Evolutionary conservation across 2,888 invertebrate species (phyloP).

Genomic region (Frankliniella intonsa): DNA sequence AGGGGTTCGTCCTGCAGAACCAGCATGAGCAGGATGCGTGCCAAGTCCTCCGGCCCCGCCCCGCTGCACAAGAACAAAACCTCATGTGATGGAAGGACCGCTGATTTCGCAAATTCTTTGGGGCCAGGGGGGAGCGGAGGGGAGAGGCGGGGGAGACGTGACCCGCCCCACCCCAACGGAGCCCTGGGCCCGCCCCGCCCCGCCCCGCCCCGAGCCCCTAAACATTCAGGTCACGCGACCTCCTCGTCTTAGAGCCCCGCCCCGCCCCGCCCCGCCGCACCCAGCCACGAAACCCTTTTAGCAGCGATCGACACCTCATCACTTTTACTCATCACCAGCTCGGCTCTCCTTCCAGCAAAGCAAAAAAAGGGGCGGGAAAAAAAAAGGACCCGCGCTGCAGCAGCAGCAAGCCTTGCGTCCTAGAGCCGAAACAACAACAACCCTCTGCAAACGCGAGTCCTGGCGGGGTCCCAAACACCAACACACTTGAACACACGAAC

Average conservation of each 20-base stretch:
- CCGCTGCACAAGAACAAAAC: not conserved
- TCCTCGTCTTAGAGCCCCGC: not conserved
- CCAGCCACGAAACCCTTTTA: not conserved
- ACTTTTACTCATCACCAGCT: not conserved
- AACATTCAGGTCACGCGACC: slow-evolving; percentile 18
- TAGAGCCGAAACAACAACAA: too few species aligned
- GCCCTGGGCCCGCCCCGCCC: not conserved
- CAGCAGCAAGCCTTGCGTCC: too few species aligned
- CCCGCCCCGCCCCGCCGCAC: not conserved
- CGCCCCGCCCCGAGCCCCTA: not conserved
- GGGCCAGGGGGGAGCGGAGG: not conserved
- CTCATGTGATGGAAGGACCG: not conserved
- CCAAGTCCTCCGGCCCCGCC: not conserved
- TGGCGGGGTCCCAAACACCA: not conserved
- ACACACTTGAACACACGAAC: not conserved
- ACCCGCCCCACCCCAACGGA: not conserved
- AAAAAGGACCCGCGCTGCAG: not conserved
- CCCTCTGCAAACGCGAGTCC: not conserved
- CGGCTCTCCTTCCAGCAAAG: not conserved
- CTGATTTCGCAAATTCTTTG: slow-evolving; percentile 23
- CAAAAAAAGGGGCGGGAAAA: too few species aligned
- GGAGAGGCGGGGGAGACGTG: not conserved
- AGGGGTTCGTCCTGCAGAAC: not conserved
- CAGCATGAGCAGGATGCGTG: not conserved
- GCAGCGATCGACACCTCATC: slow-evolving; percentile 18